Base-by-base conservation (phyloP, 1,140 invertebrate species). In the Cardiocondyla obscurior region DNA sequence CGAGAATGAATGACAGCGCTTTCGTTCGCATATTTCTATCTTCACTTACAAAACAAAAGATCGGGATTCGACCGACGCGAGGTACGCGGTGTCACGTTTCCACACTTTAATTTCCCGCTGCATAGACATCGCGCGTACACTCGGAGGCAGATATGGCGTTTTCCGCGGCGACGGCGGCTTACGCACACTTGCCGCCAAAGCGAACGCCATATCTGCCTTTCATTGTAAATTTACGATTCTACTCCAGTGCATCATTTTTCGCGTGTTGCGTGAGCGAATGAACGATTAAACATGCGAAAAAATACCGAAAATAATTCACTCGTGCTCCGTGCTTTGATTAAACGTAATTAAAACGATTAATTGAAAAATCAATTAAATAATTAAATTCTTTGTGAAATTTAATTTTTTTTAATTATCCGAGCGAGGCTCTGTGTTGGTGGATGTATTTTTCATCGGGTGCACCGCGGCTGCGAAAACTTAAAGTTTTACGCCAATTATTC, bases 11-110 rank as follows among this genome's bases (percentile, higher is more conserved):
- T 70, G 73, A 60, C 44, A 42, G 33, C 28, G 58, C 70, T 33
- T 55, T 58, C 44, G 49, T 51, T 57, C 22, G 49, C 44, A 55
- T 65, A 70, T 69, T 82, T 25, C 70, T 70, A 62, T 84, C 77
- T 84, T 39, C 19, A 33, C 62, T 84, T 73, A 55, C 83, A 46
- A 82, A 67, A 64, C 58, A 82, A 72, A 69, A 49, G n/a, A 53
- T 79, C 12, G 44, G 12, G 30, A 55, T 70, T 84, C 57, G 39
- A 84, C 53, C 39, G 60, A 28, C 10, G 39, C 22, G 39, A 28
- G 30, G 44, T n/a, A 25, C 25, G 14, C 12, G 36, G 36, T 49
- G 83, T 65, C 67, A 42, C 39, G n/a, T 73, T 73, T 81, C 57
- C 25, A 12, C 12, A 44, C 39, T 84, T 58, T 19, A 53, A 84